These are phyloP conservation scores for Caenorhabditis tropicalis DNA, from an alignment of 1,140 invertebrate genomes.

Conservation along the genomic window DNA sequence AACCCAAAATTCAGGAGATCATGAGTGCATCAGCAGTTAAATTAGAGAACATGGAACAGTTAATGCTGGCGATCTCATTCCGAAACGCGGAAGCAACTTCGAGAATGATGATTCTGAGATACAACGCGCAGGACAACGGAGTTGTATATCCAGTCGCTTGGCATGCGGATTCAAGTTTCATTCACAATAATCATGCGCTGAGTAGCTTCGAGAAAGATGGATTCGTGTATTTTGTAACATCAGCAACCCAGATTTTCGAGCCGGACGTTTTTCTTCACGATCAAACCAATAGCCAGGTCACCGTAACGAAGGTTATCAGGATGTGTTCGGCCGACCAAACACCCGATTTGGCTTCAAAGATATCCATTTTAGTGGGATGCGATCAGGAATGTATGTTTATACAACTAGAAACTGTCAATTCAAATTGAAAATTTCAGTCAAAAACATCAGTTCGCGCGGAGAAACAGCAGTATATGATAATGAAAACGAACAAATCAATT, in stretches of 20 bases:
- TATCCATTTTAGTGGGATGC: not conserved
- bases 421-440: not conserved
- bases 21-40: not conserved
- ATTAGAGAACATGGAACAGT: not conserved
- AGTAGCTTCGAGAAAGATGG: not conserved
- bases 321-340: not conserved
- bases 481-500: not conserved
- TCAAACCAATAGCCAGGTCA: not conserved
- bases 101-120: not conserved
- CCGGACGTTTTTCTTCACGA: not conserved
- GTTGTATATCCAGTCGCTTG: not conserved
- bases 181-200: not conserved
- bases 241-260: not conserved
- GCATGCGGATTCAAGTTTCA: not conserved
- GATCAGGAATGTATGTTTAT: slow-evolving; percentile 6
- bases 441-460: not conserved
- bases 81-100: not conserved
- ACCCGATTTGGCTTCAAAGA: not conserved
- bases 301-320: not conserved
- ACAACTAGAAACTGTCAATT: not conserved
- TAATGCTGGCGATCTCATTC: slow-evolving; percentile 5
- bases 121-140: not conserved
- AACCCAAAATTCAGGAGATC: not conserved
- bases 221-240: slow-evolving; percentile 1
- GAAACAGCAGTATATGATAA: not conserved